These are phyloP conservation scores for Rhopalosiphum padi DNA, from an alignment of 1,140 invertebrate species.

Conservation along the genomic window DNA sequence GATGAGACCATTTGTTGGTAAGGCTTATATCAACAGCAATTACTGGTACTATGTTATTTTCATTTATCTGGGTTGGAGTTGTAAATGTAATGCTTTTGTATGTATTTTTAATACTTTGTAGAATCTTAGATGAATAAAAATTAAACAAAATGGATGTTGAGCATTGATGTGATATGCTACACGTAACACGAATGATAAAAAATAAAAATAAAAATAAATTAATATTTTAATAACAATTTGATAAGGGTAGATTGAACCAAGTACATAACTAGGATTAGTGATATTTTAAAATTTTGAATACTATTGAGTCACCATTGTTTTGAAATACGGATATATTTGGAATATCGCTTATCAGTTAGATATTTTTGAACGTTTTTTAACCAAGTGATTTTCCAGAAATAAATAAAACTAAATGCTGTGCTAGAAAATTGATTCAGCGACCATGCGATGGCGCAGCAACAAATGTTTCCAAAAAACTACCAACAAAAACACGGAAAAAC, in stretches of 20 bases:
- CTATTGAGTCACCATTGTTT: no score
- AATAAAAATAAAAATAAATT: background rate
- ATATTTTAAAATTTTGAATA: no score
- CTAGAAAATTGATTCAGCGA: background rate
- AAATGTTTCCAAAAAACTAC: background rate
- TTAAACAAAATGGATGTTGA: background rate
- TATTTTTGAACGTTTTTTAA: no score
- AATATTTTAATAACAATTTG: background rate
- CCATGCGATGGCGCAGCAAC: background rate
- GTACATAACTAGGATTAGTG: no score
- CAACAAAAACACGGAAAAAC: background rate
- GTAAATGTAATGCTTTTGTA: background rate
- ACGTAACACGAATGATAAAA: no score
- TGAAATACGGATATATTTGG: no score
- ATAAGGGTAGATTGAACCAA: no score
- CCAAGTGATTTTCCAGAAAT: background rate
- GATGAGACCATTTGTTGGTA: constrained; percentile 56
- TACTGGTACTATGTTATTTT: background rate
- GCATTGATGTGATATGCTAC: background rate
- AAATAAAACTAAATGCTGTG: constrained; percentile 48
- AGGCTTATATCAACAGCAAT: background rate
- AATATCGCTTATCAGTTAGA: no score
- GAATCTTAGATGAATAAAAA: background rate
- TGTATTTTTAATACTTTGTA: background rate
- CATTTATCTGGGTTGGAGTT: background rate